Percentiles rank a stretch among this genome's conserved stretches.
These are phyloP conservation scores for Ciconia stormi DNA, from an alignment of 2,113 vertebrate species.

Conservation along the genomic window DNA sequence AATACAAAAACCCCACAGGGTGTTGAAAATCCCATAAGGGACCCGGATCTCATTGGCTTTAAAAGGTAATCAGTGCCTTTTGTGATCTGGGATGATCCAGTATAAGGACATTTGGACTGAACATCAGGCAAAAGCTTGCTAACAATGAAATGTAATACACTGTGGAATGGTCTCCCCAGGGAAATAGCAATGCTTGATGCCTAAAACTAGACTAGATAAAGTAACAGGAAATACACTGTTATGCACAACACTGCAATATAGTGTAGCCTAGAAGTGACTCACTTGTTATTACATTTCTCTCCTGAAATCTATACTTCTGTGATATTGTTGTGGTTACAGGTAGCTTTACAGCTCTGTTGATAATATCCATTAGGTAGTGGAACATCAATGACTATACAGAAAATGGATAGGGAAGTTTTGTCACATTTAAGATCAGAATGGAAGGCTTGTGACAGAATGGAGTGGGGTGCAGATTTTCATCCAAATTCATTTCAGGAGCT, in stretches of 20 bases:
- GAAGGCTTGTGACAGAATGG: neutral
- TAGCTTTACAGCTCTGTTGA: neutral
- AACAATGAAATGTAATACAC: neutral
- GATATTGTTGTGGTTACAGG: neutral
- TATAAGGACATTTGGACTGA: neutral
- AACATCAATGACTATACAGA: neutral
- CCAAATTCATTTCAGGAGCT: neutral
- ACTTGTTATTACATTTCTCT: neutral
- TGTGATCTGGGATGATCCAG: neutral
- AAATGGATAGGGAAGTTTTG: neutral
- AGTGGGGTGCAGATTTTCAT: neutral
- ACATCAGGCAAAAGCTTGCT: neutral
- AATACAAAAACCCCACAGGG: rapidly evolving
- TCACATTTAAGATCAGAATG: neutral
- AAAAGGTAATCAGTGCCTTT: neutral
- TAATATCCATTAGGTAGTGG: neutral
- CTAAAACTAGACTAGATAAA: slow-evolving; percentile 1
- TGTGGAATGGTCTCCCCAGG: neutral
- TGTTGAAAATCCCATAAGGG: neutral
- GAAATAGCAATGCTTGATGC: neutral
- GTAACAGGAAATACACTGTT: neutral
- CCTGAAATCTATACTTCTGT: neutral
- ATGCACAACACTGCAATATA: neutral
- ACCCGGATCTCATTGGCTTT: neutral
- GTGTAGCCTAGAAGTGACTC: neutral